Percentiles rank a stretch among this genome's conserved stretches.
Conservation (phyloP, 2,797 vertebrate species). For the Babyrousa celebensis region DNA sequence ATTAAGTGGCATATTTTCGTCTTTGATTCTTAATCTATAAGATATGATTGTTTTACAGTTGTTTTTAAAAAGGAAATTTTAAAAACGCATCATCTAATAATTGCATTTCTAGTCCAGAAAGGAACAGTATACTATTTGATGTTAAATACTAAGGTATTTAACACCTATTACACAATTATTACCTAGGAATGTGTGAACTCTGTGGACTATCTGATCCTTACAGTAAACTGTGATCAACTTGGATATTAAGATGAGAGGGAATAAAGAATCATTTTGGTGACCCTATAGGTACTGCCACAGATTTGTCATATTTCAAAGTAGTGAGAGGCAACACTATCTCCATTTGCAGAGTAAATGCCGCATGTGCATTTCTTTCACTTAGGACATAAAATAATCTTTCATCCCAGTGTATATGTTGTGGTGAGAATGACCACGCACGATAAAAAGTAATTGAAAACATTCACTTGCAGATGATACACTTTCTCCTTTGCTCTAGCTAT, state of each 20-base stretch:
- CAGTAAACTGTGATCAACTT: slow-evolving; percentile 68
- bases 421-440: slow-evolving; percentile 17
- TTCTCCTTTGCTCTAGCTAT: slow-evolving; percentile 44
- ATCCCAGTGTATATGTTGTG: neutral
- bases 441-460: slow-evolving; percentile 78
- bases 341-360: slow-evolving; percentile 62
- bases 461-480: slow-evolving; percentile 6
- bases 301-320: slow-evolving; percentile 42
- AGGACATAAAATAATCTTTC: slow-evolving; percentile 63
- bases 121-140: slow-evolving; percentile 9
- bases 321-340: neutral
- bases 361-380: slow-evolving; percentile 12
- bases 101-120: slow-evolving; percentile 36
- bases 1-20: neutral
- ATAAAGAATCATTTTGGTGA: slow-evolving; percentile 44
- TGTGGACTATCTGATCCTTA: neutral
- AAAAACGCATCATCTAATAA: slow-evolving; percentile 7
- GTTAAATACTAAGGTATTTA: slow-evolving; percentile 9
- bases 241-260: slow-evolving; percentile 70
- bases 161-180: neutral
- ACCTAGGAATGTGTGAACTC: neutral
- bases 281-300: neutral
- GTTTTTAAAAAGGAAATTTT: neutral
- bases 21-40: slow-evolving; percentile 28
- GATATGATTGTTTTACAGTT: neutral